A percentile compares a stretch with the other conserved stretches of the same genome.
Evolutionary conservation across 2,797 vertebrate genomes (phyloP).

Genomic region (Emys orbicularis): DNA sequence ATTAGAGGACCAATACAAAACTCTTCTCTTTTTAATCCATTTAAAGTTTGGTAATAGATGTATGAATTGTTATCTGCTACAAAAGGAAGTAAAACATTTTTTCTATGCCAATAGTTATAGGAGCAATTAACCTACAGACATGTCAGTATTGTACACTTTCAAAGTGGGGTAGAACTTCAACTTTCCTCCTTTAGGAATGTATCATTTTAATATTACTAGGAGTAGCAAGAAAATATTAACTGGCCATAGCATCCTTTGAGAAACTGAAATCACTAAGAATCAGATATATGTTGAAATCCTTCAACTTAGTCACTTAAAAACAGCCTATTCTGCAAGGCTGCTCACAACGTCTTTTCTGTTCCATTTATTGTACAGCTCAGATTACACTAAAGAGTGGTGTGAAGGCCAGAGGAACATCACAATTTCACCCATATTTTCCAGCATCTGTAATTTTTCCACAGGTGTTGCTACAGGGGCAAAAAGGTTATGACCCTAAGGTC

Average conservation of each 20-base stretch:
- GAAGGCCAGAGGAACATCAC: conserved; percentile 77
- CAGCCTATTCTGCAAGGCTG: conserved; percentile 32
- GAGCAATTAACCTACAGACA: neutral
- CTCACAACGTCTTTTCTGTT: conserved; percentile 43
- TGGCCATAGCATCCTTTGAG: neutral
- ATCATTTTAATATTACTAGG: neutral
- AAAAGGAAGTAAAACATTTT: neutral
- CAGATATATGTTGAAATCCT: neutral
- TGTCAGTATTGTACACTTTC: neutral
- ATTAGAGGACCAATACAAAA: neutral
- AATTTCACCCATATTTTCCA: conserved; percentile 79
- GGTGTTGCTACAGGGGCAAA: conserved; percentile 80
- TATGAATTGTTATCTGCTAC: neutral
- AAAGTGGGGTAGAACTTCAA: neutral
- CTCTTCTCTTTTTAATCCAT: neutral
- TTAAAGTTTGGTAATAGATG: neutral
- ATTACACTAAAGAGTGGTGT: conserved; percentile 72
- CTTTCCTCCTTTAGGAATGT: neutral
- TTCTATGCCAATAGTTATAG: neutral
- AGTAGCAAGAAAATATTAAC: neutral
- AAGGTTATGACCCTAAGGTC: conserved; percentile 83
- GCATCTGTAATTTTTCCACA: conserved; percentile 79
- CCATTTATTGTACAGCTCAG: conserved; percentile 66
- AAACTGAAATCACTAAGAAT: neutral
- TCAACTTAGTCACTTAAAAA: neutral